These are phyloP conservation scores for Grus americana DNA, from an alignment of 2,113 vertebrate genomes.

Conservation along the genomic window DNA sequence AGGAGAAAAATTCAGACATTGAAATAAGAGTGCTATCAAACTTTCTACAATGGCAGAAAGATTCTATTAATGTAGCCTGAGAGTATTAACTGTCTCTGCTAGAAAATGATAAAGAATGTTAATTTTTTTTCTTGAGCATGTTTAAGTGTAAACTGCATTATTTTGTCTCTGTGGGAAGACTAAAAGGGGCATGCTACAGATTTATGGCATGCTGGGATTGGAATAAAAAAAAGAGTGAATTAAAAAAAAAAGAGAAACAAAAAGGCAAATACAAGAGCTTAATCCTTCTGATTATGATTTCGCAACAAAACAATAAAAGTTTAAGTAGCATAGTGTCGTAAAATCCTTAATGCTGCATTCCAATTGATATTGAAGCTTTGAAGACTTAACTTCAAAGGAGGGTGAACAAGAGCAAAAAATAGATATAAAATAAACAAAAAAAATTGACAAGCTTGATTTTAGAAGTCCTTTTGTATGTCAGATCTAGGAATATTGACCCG, in stretches of 20 bases:
- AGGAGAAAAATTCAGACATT: constrained; percentile 83
- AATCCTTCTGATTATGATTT: constrained; percentile 88
- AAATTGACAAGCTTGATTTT: constrained; percentile 35
- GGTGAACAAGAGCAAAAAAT: constrained; percentile 53
- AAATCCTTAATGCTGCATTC: constrained; percentile 75
- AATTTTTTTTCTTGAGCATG: constrained; percentile 77
- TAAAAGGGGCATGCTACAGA: constrained; percentile 64
- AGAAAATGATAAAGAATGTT: constrained; percentile 81
- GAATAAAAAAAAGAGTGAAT: constrained; percentile 36
- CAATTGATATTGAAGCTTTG: constrained; percentile 69
- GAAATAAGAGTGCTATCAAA: constrained; percentile 90
- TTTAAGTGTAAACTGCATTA: constrained; percentile 76
- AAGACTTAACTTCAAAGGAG: constrained; percentile 70
- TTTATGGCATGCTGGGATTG: constrained; percentile 68
- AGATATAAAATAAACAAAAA: constrained; percentile 70
- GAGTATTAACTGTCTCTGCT: constrained; percentile 81
- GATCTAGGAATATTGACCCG: constrained; percentile 28
- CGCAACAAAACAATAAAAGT: constrained; percentile 77
- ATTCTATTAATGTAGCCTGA: constrained; percentile 86
- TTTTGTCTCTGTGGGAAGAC: constrained; percentile 69
- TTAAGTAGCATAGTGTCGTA: constrained; percentile 81
- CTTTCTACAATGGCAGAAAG: constrained; percentile 84
- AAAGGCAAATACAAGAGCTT: constrained; percentile 62
- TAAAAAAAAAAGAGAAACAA: constrained; percentile 21
- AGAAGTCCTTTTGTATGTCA: constrained; percentile 46